These are phyloP conservation scores for Origma solitaria DNA, from an alignment of 2,113 vertebrate species.

Conservation along the genomic window DNA sequence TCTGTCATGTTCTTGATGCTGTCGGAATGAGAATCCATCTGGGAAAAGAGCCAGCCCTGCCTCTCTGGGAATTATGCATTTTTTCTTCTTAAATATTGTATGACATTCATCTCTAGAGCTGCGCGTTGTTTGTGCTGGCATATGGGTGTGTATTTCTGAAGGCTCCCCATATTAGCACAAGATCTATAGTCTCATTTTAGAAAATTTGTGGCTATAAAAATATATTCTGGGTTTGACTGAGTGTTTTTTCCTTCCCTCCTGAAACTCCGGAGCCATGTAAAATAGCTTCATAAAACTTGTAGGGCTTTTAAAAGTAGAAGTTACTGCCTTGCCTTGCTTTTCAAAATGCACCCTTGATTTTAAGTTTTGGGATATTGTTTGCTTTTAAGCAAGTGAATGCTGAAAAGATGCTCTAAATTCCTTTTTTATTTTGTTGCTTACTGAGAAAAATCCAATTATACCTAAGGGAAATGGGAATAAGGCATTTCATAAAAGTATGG, in stretches of 20 bases:
- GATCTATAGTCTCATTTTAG: constrained; percentile 13
- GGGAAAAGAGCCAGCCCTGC: constrained; percentile 12
- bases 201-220: neutral
- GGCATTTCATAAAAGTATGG: neutral
- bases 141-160: neutral
- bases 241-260: neutral
- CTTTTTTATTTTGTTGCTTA: constrained; percentile 2
- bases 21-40: neutral
- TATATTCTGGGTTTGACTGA: neutral
- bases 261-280: neutral
- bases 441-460: constrained; percentile 11
- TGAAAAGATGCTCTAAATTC: neutral
- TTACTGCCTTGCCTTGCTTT: constrained; percentile 5
- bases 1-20: constrained; percentile 12
- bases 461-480: neutral
- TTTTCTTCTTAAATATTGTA: neutral
- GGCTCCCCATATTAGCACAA: constrained; percentile 6
- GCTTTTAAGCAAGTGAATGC: neutral
- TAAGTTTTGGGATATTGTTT: neutral
- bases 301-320: constrained; percentile 7
- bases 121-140: neutral
- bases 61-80: neutral
- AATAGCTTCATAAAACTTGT: constrained; percentile 29
- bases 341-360: neutral
- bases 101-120: neutral